Conservation (phyloP, 2,797 vertebrate genomes). For the Cephalopachus bancanus region DNA sequence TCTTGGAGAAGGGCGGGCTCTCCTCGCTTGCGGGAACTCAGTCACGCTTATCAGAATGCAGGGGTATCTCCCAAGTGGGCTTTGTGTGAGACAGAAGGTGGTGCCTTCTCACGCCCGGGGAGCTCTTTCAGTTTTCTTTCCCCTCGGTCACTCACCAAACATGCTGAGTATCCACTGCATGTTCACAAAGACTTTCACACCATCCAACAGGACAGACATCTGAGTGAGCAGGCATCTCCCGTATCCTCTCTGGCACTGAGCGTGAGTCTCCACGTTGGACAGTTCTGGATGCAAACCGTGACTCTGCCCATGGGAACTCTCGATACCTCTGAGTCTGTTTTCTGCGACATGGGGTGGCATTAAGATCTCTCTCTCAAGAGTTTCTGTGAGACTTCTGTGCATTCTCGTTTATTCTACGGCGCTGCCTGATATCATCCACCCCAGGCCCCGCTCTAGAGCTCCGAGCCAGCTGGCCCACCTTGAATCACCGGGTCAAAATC, state of each 20-base stretch:
- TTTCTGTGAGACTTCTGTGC: neutral
- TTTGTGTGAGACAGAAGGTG: neutral
- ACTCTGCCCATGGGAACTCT: neutral
- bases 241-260: neutral
- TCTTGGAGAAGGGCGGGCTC: accelerated
- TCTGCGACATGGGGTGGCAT: accelerated
- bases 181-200: accelerated
- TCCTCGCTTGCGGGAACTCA: accelerated
- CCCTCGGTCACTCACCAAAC: neutral
- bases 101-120: neutral
- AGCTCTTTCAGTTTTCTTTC: neutral
- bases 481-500: neutral
- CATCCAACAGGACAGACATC: neutral
- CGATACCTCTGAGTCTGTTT: neutral
- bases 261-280: neutral
- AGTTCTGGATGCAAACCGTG: neutral
- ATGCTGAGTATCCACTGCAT: accelerated
- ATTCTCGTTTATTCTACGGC: neutral
- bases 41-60: neutral
- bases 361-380: neutral
- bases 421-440: too few species aligned
- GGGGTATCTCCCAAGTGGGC: neutral
- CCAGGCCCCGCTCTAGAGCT: neutral
- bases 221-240: accelerated
- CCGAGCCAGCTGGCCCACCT: neutral